phyloP scores from a whole-genome alignment of 2,113 vertebrate species.

The Apteryx owenii region DNA sequence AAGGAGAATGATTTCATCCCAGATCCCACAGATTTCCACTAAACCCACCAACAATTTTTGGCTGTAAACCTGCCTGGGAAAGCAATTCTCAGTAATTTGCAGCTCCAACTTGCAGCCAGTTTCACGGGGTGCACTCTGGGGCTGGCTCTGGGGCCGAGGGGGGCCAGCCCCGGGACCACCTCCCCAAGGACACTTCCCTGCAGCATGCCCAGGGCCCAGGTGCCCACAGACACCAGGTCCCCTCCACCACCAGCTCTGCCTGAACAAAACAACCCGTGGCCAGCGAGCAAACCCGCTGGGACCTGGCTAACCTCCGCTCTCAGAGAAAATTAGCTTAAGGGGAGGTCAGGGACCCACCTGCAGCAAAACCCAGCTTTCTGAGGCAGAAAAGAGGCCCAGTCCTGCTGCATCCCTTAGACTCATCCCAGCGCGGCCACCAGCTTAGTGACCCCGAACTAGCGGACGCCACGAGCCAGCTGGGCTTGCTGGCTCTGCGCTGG shows the following conservation, averaged over 20 bases:
- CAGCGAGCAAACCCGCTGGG: background rate
- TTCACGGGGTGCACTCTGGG: background rate
- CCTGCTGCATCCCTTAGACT: background rate
- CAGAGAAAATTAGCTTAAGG: background rate
- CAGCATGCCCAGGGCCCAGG: background rate
- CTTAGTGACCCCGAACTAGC: background rate
- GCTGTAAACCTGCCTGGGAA: background rate
- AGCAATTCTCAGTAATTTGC: background rate
- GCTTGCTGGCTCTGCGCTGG: background rate
- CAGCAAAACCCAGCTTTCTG: background rate
- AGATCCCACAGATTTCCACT: background rate
- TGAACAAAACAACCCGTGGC: background rate
- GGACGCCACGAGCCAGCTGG: rapidly evolving
- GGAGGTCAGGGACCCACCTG: background rate
- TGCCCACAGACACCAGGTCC: background rate
- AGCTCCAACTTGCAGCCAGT: background rate
- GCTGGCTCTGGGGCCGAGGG: background rate
- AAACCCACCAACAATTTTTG: background rate
- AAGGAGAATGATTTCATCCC: background rate
- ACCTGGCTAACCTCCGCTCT: rapidly evolving
- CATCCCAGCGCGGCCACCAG: rapidly evolving
- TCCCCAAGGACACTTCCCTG: background rate
- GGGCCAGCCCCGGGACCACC: background rate
- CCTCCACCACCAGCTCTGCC: background rate
- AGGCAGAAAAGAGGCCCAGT: background rate